Conservation (phyloP, 2,888 invertebrate genomes). For the Rhyacophila evoluta region DNA sequence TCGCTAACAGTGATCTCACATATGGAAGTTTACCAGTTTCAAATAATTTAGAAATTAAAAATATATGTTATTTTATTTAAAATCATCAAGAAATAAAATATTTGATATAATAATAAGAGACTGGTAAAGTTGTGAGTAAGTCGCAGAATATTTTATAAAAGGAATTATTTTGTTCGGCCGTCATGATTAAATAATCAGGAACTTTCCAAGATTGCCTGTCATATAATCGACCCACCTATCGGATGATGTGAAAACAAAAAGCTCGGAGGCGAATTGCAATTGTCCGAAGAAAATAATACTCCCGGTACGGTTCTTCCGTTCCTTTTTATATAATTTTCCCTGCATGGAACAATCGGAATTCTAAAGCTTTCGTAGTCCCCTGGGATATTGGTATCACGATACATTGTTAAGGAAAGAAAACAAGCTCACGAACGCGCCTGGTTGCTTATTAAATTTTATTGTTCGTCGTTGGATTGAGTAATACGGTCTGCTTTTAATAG, state of each 20-base stretch:
- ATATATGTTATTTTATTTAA: too few species aligned
- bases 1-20: too few species aligned
- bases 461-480: not conserved
- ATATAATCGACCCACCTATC: not conserved
- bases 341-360: constrained; percentile 16
- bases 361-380: not conserved
- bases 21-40: too few species aligned
- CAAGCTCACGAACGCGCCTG: not conserved
- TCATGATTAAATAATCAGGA: too few species aligned
- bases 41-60: too few species aligned
- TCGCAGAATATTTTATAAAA: too few species aligned
- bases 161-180: too few species aligned
- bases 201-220: not conserved
- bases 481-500: not conserved
- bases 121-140: too few species aligned
- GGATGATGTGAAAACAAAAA: not conserved
- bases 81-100: too few species aligned
- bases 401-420: constrained; percentile 34
- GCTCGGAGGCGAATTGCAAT: not conserved
- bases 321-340: not conserved
- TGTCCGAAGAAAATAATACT: not conserved
- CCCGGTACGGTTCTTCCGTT: not conserved
- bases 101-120: too few species aligned
- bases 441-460: constrained; percentile 27
- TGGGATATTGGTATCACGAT: constrained; percentile 5